These are phyloP conservation scores for Chymomyza procnemis DNA, from an alignment of 2,888 invertebrate genomes.

Conservation along the genomic window DNA sequence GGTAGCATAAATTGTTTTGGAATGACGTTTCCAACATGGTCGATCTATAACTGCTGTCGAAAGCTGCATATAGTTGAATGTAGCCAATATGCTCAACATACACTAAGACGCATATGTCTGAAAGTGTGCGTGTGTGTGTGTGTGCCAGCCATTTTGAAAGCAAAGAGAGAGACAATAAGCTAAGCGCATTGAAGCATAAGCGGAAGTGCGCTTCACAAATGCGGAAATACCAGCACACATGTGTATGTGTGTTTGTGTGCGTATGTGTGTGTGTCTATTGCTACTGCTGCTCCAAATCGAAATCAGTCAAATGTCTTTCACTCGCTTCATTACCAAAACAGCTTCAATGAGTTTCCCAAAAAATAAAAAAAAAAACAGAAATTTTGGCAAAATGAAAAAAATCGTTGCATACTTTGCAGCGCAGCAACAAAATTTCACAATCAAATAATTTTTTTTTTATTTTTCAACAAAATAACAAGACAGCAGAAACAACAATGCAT, in stretches of 20 bases:
- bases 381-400: not conserved
- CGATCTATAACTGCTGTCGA: too few relatives aligned
- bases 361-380: not conserved
- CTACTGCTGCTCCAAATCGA: not conserved
- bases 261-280: slow-evolving; percentile 9
- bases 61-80: too few relatives aligned
- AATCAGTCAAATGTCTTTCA: not conserved
- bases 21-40: too few relatives aligned
- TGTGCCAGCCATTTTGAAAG: not conserved
- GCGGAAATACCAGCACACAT: slow-evolving; percentile 45
- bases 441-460: not conserved
- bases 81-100: too few relatives aligned
- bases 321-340: not conserved
- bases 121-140: slow-evolving; percentile 1
- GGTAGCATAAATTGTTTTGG: too few relatives aligned
- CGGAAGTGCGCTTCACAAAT: slow-evolving; percentile 55
- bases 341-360: not conserved
- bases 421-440: not conserved
- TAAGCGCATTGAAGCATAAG: not conserved
- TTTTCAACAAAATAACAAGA: not conserved
- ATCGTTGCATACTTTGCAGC: not conserved
- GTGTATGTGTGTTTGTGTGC: slow-evolving; percentile 9
- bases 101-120: not conserved
- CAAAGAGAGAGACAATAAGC: not conserved
- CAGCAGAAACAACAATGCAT: not conserved